phyloP scores from a whole-genome alignment of 2,797 vertebrate species.

The Pangasius krempfi region DNA sequence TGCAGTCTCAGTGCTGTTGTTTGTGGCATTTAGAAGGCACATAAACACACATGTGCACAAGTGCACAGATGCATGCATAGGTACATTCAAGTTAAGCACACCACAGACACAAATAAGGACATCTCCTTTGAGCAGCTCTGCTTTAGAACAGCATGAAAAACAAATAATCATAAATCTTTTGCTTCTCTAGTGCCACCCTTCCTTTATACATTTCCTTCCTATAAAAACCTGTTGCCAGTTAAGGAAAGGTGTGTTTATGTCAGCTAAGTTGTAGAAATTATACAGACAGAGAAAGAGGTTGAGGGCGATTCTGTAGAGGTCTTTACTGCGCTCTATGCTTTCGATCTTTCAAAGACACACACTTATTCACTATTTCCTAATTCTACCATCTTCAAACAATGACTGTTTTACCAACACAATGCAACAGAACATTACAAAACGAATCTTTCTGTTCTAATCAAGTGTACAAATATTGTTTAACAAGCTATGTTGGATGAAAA shows the following conservation, averaged over 20 bases:
- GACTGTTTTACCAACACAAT: not conserved
- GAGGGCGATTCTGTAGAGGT: not conserved
- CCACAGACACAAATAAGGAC: not conserved
- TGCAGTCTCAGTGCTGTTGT: not conserved
- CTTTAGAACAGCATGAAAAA: not conserved
- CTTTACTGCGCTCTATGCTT: not conserved
- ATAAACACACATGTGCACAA: conserved; percentile 17
- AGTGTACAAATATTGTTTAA: not conserved
- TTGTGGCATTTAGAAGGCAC: not conserved
- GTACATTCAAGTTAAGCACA: conserved; percentile 3
- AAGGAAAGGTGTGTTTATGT: not conserved
- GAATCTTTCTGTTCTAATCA: not conserved
- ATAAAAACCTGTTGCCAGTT: conserved; percentile 34
- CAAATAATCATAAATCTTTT: conserved; percentile 29
- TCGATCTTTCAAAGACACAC: not conserved
- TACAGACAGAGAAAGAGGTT: not conserved
- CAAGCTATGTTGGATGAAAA: not conserved
- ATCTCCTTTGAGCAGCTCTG: not conserved
- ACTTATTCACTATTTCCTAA: conserved; percentile 17
- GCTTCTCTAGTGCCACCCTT: conserved; percentile 7
- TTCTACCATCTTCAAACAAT: not conserved
- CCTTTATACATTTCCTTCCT: conserved; percentile 63
- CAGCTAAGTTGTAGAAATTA: conserved; percentile 14
- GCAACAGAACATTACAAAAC: not conserved
- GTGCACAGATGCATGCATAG: conserved; percentile 41